Evolutionary conservation across 2,888 invertebrate genomes (phyloP).

Genomic region (Tenthredo distinguenda): DNA sequence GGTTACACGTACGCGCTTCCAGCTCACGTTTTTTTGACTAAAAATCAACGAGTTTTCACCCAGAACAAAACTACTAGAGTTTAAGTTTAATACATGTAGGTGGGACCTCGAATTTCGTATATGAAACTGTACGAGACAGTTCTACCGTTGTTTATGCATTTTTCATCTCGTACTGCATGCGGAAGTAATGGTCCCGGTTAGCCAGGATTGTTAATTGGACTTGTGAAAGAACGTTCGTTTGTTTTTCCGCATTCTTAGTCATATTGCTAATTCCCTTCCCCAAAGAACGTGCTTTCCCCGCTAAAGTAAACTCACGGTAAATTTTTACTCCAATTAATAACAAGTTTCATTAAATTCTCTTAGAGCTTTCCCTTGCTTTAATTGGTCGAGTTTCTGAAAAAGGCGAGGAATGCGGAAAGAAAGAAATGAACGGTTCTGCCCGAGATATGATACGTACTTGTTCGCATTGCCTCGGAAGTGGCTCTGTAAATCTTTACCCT

Average conservation of each 20-base stretch:
- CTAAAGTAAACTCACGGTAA: background rate
- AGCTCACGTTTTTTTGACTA: background rate
- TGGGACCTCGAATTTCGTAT: background rate
- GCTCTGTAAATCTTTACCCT: conserved; percentile 35
- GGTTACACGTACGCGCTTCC: background rate
- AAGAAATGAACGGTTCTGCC: conserved; percentile 9
- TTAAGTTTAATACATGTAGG: background rate
- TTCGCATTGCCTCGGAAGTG: conserved; percentile 6
- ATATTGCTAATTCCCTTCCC: background rate
- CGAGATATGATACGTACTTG: conserved; percentile 28
- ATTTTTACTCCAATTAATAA: conserved; percentile 26
- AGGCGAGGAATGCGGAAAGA: background rate
- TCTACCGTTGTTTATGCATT: background rate
- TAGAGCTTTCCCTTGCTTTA: background rate
- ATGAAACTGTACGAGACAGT: background rate
- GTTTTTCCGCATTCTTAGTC: background rate
- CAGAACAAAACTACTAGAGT: background rate
- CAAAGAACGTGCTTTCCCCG: background rate
- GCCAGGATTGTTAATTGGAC: background rate
- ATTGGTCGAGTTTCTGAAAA: background rate
- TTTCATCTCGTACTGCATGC: conserved; percentile 1
- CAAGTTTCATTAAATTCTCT: conserved; percentile 21
- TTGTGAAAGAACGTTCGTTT: conserved; percentile 1
- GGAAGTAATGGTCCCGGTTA: background rate
- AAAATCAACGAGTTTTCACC: background rate